Evolutionary conservation across 1,140 invertebrate species (phyloP), one percentile per base, ranked within the genome.

Genomic region (Philotrypesis tridentata): DNA sequence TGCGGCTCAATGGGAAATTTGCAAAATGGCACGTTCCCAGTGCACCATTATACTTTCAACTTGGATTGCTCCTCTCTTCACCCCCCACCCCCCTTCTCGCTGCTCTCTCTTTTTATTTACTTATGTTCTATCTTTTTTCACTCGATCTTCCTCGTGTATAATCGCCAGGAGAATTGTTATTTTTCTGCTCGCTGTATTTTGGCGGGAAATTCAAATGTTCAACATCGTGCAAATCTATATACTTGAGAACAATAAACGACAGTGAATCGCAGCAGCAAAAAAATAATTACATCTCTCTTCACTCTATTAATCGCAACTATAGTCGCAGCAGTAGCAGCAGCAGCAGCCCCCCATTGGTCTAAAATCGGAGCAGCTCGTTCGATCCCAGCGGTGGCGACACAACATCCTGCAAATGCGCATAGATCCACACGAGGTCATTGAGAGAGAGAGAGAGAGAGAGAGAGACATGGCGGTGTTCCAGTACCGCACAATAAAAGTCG

Each of bases 21-120:
- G 85, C 87, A 90, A 91, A 90, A 89, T 90, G 88, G 87, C 89
- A 88, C 83, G 84, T 71, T 71, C 25, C 65, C 27, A 9, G 14
- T 65, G 37, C 71, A 17, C 70, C 48, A 74, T 74, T 73, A 80
- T 80, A 80, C 71, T 65, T 31, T 63, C 27, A 1, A 1, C 17
- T 14, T 43, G 12, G 2, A 55, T 29, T 80, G 17, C 25, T 9
- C 37, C 25, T 48, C 12, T 40, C 31, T 63, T 23, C 0, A 27
- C 12, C 7, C n/a, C n/a, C n/a, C n/a, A n/a, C n/a, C n/a, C n/a
- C n/a, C 27, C 27, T 65, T 2, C 29, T 29, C 25, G 4, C 11
- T 12, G 29, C n/a, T 23, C 0, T 43, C 21, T 27, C 37, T 68
- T 68, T 33, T 68, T 68, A 21, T 21, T 67, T 67, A 17, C 25